Evolutionary conservation across 2,888 invertebrate genomes (phyloP).

Genomic region (Hyles lineata): DNA sequence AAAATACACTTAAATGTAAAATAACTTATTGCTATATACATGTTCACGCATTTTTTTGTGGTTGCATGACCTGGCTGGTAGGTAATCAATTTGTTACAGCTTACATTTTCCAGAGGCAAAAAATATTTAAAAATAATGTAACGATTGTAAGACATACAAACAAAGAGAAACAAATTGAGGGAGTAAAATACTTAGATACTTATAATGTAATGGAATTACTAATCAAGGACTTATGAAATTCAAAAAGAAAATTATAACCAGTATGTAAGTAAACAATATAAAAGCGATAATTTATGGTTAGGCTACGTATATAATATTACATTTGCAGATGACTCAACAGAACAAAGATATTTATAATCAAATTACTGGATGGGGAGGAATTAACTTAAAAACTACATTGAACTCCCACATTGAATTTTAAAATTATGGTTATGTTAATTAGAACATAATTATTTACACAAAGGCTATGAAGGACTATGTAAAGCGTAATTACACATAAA

Average conservation of each 20-base stretch:
- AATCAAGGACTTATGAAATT: too few relatives aligned
- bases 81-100: not conserved
- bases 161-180: too few relatives aligned
- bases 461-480: too few relatives aligned
- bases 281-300: not conserved
- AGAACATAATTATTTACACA: too few relatives aligned
- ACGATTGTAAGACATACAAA: too few relatives aligned
- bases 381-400: too few relatives aligned
- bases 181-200: too few relatives aligned
- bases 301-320: not conserved
- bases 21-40: not conserved
- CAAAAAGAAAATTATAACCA: not conserved
- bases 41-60: not conserved
- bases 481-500: not conserved
- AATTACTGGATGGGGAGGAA: too few relatives aligned
- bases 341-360: not conserved
- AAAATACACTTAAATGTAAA: not conserved
- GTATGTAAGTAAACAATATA: not conserved
- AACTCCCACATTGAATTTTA: too few relatives aligned
- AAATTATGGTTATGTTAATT: too few relatives aligned
- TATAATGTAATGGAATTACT: too few relatives aligned
- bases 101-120: not conserved
- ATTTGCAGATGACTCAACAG: not conserved
- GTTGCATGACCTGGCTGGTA: not conserved
- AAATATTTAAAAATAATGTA: too few relatives aligned